Evolutionary conservation across 2,888 invertebrate genomes (phyloP).

Genomic region (Lymantria dispar): DNA sequence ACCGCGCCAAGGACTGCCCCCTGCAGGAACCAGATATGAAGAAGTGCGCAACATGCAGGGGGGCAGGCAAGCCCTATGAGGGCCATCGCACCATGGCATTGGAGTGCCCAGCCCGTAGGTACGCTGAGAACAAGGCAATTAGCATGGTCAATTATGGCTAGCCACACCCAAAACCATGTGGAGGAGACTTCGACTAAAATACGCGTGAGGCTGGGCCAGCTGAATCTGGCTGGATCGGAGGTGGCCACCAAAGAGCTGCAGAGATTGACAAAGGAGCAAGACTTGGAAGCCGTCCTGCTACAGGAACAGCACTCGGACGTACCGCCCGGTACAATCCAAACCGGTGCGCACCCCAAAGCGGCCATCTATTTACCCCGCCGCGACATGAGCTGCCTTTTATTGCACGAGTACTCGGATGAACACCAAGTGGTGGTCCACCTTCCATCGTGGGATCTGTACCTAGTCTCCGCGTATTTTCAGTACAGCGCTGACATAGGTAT

Average conservation of each 20-base stretch:
- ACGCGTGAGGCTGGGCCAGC: background rate
- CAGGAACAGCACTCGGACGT: background rate
- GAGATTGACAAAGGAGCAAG: background rate
- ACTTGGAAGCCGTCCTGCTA: background rate
- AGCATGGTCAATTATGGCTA: background rate
- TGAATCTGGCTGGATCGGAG: background rate
- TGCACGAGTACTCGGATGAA: background rate
- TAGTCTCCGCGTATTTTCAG: background rate
- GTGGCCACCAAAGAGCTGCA: background rate
- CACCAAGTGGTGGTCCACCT: background rate
- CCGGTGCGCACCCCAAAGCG: background rate
- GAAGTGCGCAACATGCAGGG: background rate
- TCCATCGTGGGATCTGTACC: background rate
- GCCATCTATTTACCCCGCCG: background rate
- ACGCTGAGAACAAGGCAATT: background rate
- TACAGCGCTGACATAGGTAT: background rate
- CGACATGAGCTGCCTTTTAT: background rate
- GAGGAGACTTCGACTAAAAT: background rate
- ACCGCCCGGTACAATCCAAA: background rate
- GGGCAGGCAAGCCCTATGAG: background rate
- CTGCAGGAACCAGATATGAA: background rate
- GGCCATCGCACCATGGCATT: background rate
- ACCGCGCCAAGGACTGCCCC: background rate
- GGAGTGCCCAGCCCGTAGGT: background rate
- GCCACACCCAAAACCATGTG: too few species aligned